Base-by-base conservation (phyloP, 2,113 vertebrate species). In the rat (Rattus norvegicus) region DNA sequence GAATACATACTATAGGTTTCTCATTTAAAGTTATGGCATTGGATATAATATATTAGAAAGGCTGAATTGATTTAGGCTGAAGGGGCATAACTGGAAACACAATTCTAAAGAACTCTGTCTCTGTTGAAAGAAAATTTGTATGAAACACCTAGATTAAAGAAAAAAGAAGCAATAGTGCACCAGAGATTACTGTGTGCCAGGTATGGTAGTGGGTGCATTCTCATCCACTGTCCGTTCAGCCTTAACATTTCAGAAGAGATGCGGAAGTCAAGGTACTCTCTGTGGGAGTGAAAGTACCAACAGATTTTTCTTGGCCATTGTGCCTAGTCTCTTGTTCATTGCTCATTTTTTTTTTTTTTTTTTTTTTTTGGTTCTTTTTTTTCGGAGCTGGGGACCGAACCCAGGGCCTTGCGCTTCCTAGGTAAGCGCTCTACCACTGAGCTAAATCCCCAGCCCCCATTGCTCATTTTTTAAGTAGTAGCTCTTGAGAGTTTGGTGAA, bases 31-130 rank as follows among this genome's bases (percentile, higher is more conserved):
- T 39, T 65, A 47, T 43, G 83, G 39, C 43, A 8, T 85, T 65
- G 83, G 26, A 14, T 85, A 85, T 65, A 47, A 43, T 86, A 28
- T 5, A 86, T 65, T 67, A 67, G 61, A 86, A 43, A 47, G 61
- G 28, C 49, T 88, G 67, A 73, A 49, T 79, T 96, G 79, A 30
- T 92, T 33, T 3, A 88, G 76, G 11, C 63, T 96, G 80, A 84
- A 39, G 70, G 70, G 54, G 88, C 90, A 22, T 54, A 72, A 67
- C 24, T 87, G 24, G 77, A 49, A 11, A 76, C 26, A n/a, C 52
- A 72, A 84, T 76, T 80, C 65, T 90, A 70, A 84, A 30, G 43
- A 84, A 69, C 39, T 36, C 4, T 69, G 1, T 77, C 17, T 92
- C 72, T 79, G 24, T 92, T 33, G 17, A 81, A 88, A 76, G 33